These are phyloP conservation scores for Engystomops pustulosus DNA, from an alignment of 2,113 vertebrate genomes.

Conservation along the genomic window DNA sequence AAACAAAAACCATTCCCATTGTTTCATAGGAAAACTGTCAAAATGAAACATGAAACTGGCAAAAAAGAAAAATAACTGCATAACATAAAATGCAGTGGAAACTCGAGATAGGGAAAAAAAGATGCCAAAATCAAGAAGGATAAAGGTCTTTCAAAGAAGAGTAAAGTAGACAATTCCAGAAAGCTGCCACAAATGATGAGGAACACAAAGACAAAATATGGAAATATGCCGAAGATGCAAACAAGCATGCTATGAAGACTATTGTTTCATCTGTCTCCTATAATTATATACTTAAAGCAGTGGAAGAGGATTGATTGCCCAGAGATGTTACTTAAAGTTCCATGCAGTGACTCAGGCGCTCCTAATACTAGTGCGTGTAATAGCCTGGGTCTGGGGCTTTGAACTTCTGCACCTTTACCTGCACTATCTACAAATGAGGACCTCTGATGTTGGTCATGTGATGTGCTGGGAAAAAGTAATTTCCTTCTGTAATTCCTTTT, in stretches of 20 bases:
- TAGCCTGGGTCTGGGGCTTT: neutral
- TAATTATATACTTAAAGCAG: neutral
- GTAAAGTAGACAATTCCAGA: neutral
- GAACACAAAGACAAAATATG: neutral
- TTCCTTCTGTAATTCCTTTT: neutral
- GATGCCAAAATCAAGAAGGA: neutral
- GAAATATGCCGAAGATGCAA: neutral
- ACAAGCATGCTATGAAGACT: neutral
- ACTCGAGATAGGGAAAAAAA: neutral
- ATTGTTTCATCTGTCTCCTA: neutral
- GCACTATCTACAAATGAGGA: too few relatives aligned
- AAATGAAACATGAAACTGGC: neutral
- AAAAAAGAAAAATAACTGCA: neutral
- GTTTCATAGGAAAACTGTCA: neutral
- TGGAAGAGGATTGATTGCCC: neutral
- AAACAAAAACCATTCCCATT: neutral
- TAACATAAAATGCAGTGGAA: neutral
- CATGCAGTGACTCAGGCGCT: neutral
- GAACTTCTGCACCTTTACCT: neutral
- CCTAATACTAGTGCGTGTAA: neutral
- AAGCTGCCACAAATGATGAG: conserved; percentile 3
- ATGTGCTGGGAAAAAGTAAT: neutral
- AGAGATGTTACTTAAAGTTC: neutral
- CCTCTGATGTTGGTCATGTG: neutral
- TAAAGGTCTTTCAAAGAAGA: neutral